These are phyloP conservation scores for Tiliacea aurago DNA, from an alignment of 2,888 invertebrate genomes.

Conservation along the genomic window DNA sequence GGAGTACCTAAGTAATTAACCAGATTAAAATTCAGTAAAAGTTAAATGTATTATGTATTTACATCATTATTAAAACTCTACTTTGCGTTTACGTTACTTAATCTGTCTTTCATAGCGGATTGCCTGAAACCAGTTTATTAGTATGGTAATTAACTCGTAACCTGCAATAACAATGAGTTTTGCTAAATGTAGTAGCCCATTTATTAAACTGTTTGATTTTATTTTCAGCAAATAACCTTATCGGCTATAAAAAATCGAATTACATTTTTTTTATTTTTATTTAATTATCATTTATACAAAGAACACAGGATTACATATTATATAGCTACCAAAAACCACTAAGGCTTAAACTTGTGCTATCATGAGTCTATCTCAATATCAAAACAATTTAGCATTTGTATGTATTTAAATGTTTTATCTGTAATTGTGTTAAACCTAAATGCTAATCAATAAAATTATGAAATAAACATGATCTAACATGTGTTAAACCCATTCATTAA, in stretches of 20 bases:
- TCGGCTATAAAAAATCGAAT: neutral
- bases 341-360: too few relatives aligned
- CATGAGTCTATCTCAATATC: too few relatives aligned
- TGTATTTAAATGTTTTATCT: fast-evolving
- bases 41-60: constrained; percentile 30
- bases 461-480: neutral
- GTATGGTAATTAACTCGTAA: constrained; percentile 28
- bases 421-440: neutral
- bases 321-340: too few relatives aligned
- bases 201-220: neutral
- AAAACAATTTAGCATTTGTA: too few relatives aligned
- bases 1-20: neutral
- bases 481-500: neutral
- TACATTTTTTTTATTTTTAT: too few relatives aligned
- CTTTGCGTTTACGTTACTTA: constrained; percentile 30
- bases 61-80: constrained; percentile 34
- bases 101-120: constrained; percentile 35
- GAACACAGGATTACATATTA: too few relatives aligned
- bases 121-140: constrained; percentile 32
- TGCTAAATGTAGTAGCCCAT: neutral
- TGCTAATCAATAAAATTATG: neutral
- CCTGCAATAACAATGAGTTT: constrained; percentile 15
- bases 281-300: too few relatives aligned
- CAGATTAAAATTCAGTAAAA: constrained; percentile 16
- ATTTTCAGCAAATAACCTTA: neutral